Conservation (phyloP, 2,113 vertebrate genomes). For the Cavia porcellus region DNA sequence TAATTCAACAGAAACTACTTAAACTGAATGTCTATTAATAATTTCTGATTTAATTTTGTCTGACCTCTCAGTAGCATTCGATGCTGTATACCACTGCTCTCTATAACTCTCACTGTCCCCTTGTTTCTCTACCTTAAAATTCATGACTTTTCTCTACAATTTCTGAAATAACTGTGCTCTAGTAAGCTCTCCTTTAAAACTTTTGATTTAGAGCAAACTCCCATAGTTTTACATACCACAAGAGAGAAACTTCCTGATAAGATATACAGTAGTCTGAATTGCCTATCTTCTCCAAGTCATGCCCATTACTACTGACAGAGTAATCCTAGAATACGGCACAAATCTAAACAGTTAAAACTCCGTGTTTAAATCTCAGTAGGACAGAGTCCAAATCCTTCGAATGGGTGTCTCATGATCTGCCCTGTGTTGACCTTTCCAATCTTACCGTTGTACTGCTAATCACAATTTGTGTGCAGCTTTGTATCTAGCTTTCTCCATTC, state of each 20-base stretch:
- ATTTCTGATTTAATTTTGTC: conserved; percentile 35
- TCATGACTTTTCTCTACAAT: conserved; percentile 23
- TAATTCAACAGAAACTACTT: not conserved
- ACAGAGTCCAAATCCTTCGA: conserved; percentile 53
- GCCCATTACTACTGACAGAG: not conserved
- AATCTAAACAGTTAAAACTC: conserved; percentile 17
- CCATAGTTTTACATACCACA: not conserved
- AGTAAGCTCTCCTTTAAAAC: not conserved
- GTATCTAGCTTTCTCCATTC: conserved; percentile 36
- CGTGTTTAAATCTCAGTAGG: conserved; percentile 40
- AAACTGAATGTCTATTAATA: not conserved
- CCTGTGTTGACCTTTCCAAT: conserved; percentile 42
- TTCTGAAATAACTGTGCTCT: conserved; percentile 14
- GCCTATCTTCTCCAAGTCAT: not conserved
- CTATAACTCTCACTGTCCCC: not conserved
- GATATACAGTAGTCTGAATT: not conserved
- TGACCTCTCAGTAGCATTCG: not conserved
- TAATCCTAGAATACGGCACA: conserved; percentile 45
- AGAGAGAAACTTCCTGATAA: not conserved
- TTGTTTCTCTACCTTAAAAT: not conserved
- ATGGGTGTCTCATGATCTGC: conserved; percentile 33
- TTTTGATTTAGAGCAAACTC: not conserved
- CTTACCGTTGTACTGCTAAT: conserved; percentile 34
- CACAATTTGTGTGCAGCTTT: conserved; percentile 50
- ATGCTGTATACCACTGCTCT: conserved; percentile 5